A percentile compares a stretch with the other conserved stretches of the same genome.
phyloP scores from a whole-genome alignment of 2,888 invertebrate species.

The Choristoneura rosaceana region DNA sequence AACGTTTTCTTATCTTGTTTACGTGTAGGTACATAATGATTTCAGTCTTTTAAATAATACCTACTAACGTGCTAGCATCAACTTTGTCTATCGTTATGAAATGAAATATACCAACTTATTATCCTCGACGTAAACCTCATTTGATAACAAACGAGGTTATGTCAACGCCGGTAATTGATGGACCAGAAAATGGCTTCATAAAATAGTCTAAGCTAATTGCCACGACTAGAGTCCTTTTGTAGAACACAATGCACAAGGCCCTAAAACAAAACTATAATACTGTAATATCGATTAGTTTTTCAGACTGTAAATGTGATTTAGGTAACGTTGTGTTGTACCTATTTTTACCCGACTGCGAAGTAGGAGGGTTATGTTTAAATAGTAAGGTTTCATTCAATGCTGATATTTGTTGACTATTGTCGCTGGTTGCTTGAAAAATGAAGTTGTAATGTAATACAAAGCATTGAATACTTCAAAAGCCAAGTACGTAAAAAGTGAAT shows the following conservation, averaged over 20 bases:
- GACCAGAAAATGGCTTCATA: slow-evolving; percentile 23
- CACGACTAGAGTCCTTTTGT: slow-evolving; percentile 14
- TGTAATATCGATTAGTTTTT: slow-evolving; percentile 8
- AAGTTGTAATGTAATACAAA: too few species aligned
- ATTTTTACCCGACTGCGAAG: too few species aligned
- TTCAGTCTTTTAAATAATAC: background rate
- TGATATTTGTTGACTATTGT: background rate
- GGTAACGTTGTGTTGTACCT: background rate
- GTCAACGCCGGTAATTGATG: slow-evolving; percentile 33
- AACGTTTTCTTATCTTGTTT: too few species aligned
- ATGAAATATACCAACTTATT: slow-evolving; percentile 6
- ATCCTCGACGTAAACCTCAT: slow-evolving; percentile 17
- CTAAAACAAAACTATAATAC: background rate
- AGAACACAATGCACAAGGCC: slow-evolving; percentile 17
- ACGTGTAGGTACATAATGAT: background rate
- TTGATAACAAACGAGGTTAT: slow-evolving; percentile 30
- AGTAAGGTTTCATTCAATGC: too few species aligned
- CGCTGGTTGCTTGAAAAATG: background rate
- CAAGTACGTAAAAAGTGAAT: too few species aligned
- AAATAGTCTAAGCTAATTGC: slow-evolving; percentile 25
- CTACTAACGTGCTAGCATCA: background rate
- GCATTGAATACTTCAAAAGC: too few species aligned
- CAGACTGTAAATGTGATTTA: background rate
- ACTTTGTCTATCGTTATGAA: background rate
- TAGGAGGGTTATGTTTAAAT: too few species aligned